phyloP scores from a whole-genome alignment of 2,888 invertebrate genomes.

The Pediacus dermestoides region DNA sequence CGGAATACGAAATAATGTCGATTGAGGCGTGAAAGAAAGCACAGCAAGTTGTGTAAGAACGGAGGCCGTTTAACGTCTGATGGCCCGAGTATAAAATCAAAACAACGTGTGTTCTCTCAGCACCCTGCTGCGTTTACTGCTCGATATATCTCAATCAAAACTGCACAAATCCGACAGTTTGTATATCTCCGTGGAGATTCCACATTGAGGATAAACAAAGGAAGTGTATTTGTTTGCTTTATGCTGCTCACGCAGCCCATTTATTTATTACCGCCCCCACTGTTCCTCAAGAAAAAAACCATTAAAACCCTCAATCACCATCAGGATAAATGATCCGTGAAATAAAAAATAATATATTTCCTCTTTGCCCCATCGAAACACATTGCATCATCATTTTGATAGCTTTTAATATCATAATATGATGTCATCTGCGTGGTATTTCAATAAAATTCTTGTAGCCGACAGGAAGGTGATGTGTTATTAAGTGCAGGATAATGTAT shows the following conservation, averaged over 20 bases:
- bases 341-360: slow-evolving; percentile 27
- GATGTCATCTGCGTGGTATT: too few species aligned
- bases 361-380: slow-evolving; percentile 9
- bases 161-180: slow-evolving; percentile 39
- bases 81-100: slow-evolving; percentile 26
- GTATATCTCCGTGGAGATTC: slow-evolving; percentile 35
- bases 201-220: slow-evolving; percentile 36
- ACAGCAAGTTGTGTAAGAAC: neutral
- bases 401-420: too few species aligned
- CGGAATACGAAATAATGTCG: slow-evolving; percentile 20
- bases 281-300: slow-evolving; percentile 27
- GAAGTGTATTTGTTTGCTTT: slow-evolving; percentile 26
- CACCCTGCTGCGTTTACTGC: slow-evolving; percentile 31
- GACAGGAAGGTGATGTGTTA: too few species aligned
- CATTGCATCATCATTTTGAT: too few species aligned
- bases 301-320: slow-evolving; percentile 23
- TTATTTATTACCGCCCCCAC: slow-evolving; percentile 36
- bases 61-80: slow-evolving; percentile 5
- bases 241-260: slow-evolving; percentile 33
- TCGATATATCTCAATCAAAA: slow-evolving; percentile 41
- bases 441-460: too few species aligned
- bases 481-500: too few species aligned
- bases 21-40: slow-evolving; percentile 13
- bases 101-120: slow-evolving; percentile 25
- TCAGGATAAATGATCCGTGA: slow-evolving; percentile 29